Base-by-base conservation (phyloP, 2,113 vertebrate species). In the Oreochromis spilurus region DNA sequence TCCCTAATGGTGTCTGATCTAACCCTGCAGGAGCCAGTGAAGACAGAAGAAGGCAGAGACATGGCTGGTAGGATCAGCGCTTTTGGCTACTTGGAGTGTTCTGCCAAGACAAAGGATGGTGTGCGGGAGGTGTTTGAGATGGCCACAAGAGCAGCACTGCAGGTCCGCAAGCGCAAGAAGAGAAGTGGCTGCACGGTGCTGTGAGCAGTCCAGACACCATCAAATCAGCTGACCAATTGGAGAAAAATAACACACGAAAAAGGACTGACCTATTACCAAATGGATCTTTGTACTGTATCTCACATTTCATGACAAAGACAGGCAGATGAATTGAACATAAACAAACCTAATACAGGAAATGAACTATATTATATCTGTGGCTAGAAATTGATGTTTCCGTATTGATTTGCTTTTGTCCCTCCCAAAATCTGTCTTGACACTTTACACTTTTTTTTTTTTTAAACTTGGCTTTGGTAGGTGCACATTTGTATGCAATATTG, bases 61-160 rank as follows among this genome's bases (percentile, higher is more conserved):
- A 99, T 99, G 99, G 97, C 98, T 2, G 96, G 97, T 92, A 96
- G 97, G 81, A 99, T 99, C 95, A 96, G 95, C 1, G 99, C 99
- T 88, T 99, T 99, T 3, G 98, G 98, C 75, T 99, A 98, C 95
- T 95, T 99, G 2, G 99, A 99, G 94, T 99, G 99, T 92, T 99
- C 99, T 0, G 99, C 99, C 95, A 99, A 99, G 96, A 99, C 98
- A 9, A 99, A 99, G 95, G 99, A 99, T 1, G 98, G 98, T 0
- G 98, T 99, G 90, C 96, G 98, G 92, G 98, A 99, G 82, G 98
- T 99, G 36, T 99, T 99, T 0, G 98, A 99, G 96, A 98, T 99
- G 98, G 98, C 99, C 91, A 99, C 99, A 0, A 96, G 98, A 1
- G 98, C 98, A 0, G 99, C 98, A 2, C 96, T 99, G 92, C 98